Conservation (phyloP, 2,797 vertebrate species). For the Fratercula arctica region DNA sequence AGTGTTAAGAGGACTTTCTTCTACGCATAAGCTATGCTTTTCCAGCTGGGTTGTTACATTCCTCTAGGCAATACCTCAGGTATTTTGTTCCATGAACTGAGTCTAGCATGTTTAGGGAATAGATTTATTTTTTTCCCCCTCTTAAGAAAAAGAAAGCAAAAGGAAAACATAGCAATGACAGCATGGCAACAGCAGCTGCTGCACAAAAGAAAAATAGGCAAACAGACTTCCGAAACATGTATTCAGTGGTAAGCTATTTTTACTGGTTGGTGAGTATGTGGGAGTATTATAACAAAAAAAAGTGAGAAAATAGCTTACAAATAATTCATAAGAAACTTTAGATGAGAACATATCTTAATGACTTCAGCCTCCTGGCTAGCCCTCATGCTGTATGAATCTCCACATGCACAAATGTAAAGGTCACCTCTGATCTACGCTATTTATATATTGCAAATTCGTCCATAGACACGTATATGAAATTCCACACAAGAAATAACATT, state of each 20-base stretch:
- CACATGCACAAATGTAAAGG: slow-evolving; percentile 4
- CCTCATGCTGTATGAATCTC: neutral
- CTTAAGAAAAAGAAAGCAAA: slow-evolving; percentile 49
- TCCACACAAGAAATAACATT: neutral
- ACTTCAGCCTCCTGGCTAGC: slow-evolving; percentile 20
- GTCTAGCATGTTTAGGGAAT: slow-evolving; percentile 19
- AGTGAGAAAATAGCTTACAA: slow-evolving; percentile 53
- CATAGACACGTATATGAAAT: neutral
- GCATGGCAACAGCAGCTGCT: slow-evolving; percentile 71
- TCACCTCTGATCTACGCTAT: slow-evolving; percentile 32
- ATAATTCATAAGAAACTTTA: slow-evolving; percentile 60
- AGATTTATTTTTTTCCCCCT: neutral
- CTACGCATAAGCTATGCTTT: neutral
- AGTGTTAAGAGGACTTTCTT: neutral
- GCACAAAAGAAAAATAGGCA: slow-evolving; percentile 58
- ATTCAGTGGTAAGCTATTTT: slow-evolving; percentile 48
- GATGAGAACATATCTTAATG: slow-evolving; percentile 19
- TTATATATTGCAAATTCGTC: neutral
- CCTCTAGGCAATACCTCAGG: neutral
- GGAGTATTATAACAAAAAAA: slow-evolving; percentile 41
- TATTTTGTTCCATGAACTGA: slow-evolving; percentile 21
- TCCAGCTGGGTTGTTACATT: neutral
- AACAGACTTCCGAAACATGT: slow-evolving; percentile 45
- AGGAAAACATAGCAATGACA: slow-evolving; percentile 67
- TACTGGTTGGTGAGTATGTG: slow-evolving; percentile 35